Conservation (phyloP, 2,797 vertebrate genomes). For the Fringilla coelebs region DNA sequence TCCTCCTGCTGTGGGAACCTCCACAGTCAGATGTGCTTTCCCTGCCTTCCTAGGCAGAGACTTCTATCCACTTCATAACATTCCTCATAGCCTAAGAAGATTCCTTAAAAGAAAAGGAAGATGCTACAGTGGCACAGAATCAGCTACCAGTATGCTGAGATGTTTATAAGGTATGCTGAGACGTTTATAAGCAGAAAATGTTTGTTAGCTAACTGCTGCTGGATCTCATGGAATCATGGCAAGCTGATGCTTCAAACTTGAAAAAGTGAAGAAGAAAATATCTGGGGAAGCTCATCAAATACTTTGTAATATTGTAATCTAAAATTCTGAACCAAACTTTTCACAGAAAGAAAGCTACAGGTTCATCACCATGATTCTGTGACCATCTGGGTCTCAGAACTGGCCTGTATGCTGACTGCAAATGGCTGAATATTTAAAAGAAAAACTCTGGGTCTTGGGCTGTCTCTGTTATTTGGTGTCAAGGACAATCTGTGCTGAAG, state of each 20-base stretch:
- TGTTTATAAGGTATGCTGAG: background rate
- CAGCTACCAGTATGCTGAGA: background rate
- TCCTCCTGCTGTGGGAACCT: background rate
- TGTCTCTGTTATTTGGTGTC: background rate
- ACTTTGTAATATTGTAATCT: background rate
- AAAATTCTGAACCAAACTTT: background rate
- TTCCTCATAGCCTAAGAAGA: background rate
- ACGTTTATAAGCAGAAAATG: background rate
- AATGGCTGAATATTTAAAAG: background rate
- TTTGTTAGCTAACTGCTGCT: background rate
- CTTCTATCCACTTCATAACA: background rate
- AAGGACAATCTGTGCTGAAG: background rate
- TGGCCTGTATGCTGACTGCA: background rate
- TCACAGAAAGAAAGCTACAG: background rate
- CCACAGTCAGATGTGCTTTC: background rate
- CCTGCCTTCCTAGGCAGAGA: background rate
- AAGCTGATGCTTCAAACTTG: background rate
- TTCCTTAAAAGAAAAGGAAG: background rate
- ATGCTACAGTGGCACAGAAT: background rate
- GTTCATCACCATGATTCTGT: background rate
- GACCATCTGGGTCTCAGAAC: background rate
- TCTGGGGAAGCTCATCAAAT: background rate
- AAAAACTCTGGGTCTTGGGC: background rate
- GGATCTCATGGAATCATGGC: background rate
- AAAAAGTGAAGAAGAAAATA: background rate